Evolutionary conservation across 2,797 vertebrate species (phyloP).

Genomic region (Allobates femoralis): DNA sequence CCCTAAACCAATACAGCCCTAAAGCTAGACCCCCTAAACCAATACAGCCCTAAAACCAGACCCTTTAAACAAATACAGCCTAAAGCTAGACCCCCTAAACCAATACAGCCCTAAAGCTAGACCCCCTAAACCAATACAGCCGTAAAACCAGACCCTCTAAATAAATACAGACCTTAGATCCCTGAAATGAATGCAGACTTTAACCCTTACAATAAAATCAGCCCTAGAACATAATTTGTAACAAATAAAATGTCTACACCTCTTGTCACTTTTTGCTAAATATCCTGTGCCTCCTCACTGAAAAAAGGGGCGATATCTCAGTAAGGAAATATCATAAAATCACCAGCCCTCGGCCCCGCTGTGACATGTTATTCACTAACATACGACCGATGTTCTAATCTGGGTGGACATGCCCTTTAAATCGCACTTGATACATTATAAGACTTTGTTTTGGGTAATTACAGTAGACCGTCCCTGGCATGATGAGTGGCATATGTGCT

Average conservation of each 20-base stretch:
- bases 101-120: no score
- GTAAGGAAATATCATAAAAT: not conserved
- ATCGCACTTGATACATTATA: not conserved
- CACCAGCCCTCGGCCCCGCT: not conserved
- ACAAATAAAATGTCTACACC: not conserved
- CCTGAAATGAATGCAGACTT: no score
- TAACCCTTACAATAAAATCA: no score
- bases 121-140: no score
- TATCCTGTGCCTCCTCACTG: not conserved
- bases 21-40: not conserved
- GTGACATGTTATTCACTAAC: not conserved
- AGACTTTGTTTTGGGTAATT: not conserved
- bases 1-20: not conserved
- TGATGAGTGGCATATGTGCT: constrained; percentile 12
- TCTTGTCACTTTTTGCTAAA: not conserved
- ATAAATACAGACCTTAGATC: not conserved
- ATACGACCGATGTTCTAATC: not conserved
- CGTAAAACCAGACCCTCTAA: not conserved
- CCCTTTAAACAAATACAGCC: no score
- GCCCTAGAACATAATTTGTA: no score
- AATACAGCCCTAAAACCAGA: no score
- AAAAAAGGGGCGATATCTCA: not conserved
- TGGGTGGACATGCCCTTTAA: not conserved
- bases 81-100: no score
- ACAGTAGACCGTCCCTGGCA: not conserved